Percentiles rank a stretch among this genome's conserved stretches.
Conservation (phyloP, 2,888 invertebrate genomes). For the Falcaria lacertinaria region DNA sequence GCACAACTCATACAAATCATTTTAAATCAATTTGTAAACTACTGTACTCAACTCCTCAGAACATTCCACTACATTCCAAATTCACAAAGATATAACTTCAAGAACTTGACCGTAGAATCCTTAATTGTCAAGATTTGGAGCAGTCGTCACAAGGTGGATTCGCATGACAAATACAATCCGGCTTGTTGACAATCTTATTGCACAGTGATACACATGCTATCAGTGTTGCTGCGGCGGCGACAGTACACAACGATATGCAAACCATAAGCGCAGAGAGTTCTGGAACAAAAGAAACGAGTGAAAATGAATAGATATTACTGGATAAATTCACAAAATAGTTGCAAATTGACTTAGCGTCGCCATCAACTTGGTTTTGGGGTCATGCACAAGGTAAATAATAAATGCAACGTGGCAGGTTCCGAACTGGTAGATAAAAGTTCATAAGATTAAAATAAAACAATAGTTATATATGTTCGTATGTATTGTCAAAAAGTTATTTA, state of each 20-base stretch:
- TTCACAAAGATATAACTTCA: background rate
- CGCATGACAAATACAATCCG: background rate
- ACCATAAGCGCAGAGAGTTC: background rate
- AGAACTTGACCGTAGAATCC: too few species aligned
- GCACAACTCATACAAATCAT: slow-evolving; percentile 46
- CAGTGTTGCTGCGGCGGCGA: background rate
- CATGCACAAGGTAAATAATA: too few species aligned
- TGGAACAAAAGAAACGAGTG: background rate
- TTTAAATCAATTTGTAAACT: slow-evolving; percentile 1
- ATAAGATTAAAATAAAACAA: background rate
- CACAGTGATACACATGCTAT: background rate
- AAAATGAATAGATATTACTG: background rate
- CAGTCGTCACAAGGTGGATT: background rate
- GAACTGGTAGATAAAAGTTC: background rate
- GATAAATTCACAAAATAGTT: background rate
- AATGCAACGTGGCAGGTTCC: background rate
- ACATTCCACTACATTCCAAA: background rate
- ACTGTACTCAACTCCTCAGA: background rate
- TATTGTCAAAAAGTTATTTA: background rate
- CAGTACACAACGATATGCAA: background rate
- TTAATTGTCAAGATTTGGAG: background rate
- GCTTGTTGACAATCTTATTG: background rate
- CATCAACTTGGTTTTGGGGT: background rate
- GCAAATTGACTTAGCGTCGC: background rate
- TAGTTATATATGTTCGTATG: background rate